phyloP scores from a whole-genome alignment of 2,888 invertebrate genomes.

The Lasioglossum marginatum region DNA sequence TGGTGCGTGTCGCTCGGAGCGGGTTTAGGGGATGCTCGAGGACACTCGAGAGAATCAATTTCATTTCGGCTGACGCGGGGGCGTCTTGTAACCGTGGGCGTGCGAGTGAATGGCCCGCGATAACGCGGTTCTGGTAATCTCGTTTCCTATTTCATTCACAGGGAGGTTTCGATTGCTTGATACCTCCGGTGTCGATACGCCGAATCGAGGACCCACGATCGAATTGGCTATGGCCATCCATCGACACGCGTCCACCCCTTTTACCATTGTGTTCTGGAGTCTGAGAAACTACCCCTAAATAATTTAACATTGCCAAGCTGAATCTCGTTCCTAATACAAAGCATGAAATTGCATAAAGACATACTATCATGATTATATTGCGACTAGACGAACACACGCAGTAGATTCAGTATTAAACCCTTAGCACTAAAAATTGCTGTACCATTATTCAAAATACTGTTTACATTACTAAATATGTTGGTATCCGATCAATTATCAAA shows the following conservation, averaged over 20 bases:
- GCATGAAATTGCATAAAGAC: background rate
- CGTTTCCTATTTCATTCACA: conserved; percentile 1
- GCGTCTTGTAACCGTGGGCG: conserved; percentile 6
- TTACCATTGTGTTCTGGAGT: background rate
- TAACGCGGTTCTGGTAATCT: conserved; percentile 8
- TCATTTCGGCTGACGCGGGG: background rate
- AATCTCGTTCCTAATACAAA: background rate
- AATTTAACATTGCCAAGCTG: background rate
- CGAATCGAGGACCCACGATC: background rate
- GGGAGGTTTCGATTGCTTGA: background rate
- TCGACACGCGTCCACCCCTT: background rate
- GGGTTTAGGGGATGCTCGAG: background rate
- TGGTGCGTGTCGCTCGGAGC: background rate
- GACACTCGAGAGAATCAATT: conserved; percentile 5
- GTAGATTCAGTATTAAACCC: too few relatives aligned
- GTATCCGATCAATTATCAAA: too few relatives aligned
- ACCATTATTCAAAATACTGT: too few relatives aligned
- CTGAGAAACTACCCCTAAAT: background rate
- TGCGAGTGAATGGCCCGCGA: background rate
- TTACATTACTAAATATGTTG: too few relatives aligned
- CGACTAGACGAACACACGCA: too few relatives aligned
- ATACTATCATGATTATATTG: background rate
- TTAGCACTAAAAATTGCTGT: too few relatives aligned
- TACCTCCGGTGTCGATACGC: background rate
- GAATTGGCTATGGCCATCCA: background rate